Evolutionary conservation across 2,888 invertebrate genomes (phyloP).

Genomic region (Gymnosoma rotundatum): DNA sequence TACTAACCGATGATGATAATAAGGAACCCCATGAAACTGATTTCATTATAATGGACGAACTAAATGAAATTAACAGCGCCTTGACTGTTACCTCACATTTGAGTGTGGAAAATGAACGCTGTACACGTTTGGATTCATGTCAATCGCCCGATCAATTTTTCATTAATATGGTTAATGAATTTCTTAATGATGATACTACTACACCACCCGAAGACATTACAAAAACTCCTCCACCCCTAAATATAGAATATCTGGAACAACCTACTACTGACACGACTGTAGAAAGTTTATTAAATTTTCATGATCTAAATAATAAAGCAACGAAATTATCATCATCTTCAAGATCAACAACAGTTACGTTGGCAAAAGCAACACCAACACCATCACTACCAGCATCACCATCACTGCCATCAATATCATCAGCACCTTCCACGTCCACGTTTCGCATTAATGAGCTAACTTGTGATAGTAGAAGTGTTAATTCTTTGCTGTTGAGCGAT

Average conservation of each 20-base stretch:
- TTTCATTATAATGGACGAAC: slow-evolving; percentile 62
- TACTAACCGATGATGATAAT: slow-evolving; percentile 27
- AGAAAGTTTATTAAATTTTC: slow-evolving; percentile 47
- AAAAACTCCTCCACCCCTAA: slow-evolving; percentile 10
- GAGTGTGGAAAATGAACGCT: slow-evolving; percentile 15
- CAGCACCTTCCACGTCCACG: not conserved
- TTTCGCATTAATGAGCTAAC: slow-evolving; percentile 6
- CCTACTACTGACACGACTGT: slow-evolving; percentile 17
- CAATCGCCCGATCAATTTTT: slow-evolving; percentile 67
- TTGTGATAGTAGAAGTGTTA: slow-evolving; percentile 18
- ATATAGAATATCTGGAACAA: slow-evolving; percentile 48
- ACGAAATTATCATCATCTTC: slow-evolving; percentile 4
- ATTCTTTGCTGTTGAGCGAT: slow-evolving; percentile 31
- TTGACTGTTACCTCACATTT: slow-evolving; percentile 13
- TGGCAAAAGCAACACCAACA: slow-evolving; percentile 1
- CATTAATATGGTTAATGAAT: slow-evolving; percentile 65
- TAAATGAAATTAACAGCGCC: slow-evolving; percentile 33
- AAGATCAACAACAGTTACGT: not conserved
- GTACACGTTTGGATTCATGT: slow-evolving; percentile 48
- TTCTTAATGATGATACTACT: slow-evolving; percentile 54
- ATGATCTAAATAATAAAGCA: slow-evolving; percentile 12
- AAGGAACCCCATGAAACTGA: slow-evolving; percentile 19
- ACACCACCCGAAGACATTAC: not conserved
- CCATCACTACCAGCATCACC: not conserved
- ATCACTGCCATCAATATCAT: not conserved